Conservation (phyloP, 2,113 vertebrate genomes). For the Psammodynastes pulverulentus region DNA sequence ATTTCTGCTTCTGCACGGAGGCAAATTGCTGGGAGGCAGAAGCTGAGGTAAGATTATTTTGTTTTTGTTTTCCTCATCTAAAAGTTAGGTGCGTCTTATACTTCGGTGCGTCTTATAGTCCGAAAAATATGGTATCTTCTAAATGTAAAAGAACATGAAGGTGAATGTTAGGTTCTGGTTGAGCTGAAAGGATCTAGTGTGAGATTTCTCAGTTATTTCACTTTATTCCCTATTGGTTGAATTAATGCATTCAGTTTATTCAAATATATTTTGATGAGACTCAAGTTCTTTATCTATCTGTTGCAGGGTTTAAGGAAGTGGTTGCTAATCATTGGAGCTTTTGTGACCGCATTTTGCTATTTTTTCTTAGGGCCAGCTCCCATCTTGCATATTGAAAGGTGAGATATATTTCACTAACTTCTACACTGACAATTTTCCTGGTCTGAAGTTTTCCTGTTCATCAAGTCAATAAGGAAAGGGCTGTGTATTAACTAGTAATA, state of each 20-base stretch:
- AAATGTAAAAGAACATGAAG: neutral
- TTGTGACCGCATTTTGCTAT: constrained; percentile 75
- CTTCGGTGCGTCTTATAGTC: too few relatives aligned
- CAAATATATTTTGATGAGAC: neutral
- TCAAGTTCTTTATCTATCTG: constrained; percentile 39
- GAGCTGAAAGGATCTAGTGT: neutral
- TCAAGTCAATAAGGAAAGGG: neutral
- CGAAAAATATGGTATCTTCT: too few relatives aligned
- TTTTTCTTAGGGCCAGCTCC: constrained; percentile 85
- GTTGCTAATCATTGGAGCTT: constrained; percentile 77
- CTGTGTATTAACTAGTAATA: neutral
- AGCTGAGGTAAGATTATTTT: too few relatives aligned
- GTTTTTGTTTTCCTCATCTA: too few relatives aligned
- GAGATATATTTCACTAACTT: constrained; percentile 15
- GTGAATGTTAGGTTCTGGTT: neutral
- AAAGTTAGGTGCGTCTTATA: too few relatives aligned
- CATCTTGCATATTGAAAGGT: constrained; percentile 83
- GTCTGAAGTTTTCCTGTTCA: neutral
- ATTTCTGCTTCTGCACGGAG: too few relatives aligned
- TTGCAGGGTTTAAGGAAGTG: constrained; percentile 74
- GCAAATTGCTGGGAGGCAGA: too few relatives aligned
- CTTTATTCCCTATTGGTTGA: neutral
- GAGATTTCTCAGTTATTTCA: neutral
- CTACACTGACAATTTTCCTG: neutral
- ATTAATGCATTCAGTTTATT: neutral